These are phyloP conservation scores for Myotis lucifugus DNA, from an alignment of 2,113 vertebrate species.

Conservation along the genomic window DNA sequence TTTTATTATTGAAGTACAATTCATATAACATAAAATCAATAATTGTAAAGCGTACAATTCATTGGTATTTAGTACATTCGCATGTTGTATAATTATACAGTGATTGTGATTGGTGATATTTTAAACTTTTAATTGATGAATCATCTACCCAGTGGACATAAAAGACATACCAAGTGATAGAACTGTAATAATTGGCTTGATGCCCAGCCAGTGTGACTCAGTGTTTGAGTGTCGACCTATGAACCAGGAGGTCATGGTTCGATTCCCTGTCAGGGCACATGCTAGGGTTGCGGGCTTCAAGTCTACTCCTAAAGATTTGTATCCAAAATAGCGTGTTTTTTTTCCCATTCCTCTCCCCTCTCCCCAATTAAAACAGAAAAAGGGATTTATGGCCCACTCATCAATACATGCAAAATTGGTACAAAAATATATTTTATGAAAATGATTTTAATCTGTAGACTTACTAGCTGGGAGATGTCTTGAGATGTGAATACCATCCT, in stretches of 20 bases:
- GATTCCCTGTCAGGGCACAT: no score
- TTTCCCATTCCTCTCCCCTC: no score
- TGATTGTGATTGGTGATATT: no score
- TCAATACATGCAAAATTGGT: slow-evolving; percentile 83
- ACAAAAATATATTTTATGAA: slow-evolving; percentile 84
- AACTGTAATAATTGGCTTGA: background rate
- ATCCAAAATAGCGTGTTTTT: background rate
- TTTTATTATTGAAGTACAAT: no score
- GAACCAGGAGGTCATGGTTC: no score
- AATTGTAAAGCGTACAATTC: no score
- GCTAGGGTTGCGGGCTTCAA: background rate
- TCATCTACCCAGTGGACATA: background rate
- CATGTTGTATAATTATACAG: no score
- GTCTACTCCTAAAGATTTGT: background rate
- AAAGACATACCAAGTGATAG: background rate
- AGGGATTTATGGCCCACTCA: slow-evolving; percentile 75
- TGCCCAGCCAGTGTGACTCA: no score
- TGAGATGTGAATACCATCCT: slow-evolving; percentile 74
- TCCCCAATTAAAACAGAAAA: background rate
- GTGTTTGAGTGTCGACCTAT: no score
- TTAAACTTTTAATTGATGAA: background rate
- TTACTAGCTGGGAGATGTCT: slow-evolving; percentile 83
- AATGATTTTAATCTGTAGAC: slow-evolving; percentile 85
- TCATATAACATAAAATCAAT: no score
- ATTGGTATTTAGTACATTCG: no score